Evolutionary conservation across 2,797 vertebrate genomes (phyloP).

Genomic region (Taenioides sp.): DNA sequence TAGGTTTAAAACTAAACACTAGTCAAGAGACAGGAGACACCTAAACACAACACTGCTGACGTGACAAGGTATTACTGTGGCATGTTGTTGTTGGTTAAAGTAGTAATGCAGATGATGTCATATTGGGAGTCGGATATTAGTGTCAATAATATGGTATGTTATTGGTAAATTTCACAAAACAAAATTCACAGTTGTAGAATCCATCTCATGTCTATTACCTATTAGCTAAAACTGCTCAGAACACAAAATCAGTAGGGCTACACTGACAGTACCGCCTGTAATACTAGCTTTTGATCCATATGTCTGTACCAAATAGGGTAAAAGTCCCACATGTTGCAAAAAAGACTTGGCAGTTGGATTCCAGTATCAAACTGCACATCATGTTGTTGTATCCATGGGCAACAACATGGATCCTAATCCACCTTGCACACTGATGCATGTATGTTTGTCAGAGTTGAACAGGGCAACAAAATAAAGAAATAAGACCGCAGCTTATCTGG

Average conservation of each 20-base stretch:
- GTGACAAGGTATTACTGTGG: not conserved
- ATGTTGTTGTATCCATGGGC: too few relatives aligned
- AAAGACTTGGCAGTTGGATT: too few relatives aligned
- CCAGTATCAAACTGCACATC: too few relatives aligned
- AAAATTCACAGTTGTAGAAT: not conserved
- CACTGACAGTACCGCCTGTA: not conserved
- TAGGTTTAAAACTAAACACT: constrained; percentile 8
- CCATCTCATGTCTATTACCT: not conserved
- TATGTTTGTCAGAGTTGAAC: too few relatives aligned
- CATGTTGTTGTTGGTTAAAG: not conserved
- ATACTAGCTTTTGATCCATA: too few relatives aligned
- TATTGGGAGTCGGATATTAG: not conserved
- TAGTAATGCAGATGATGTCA: not conserved
- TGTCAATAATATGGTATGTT: not conserved
- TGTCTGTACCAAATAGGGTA: too few relatives aligned
- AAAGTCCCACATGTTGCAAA: too few relatives aligned
- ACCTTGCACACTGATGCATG: too few relatives aligned
- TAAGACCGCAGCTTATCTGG: too few relatives aligned
- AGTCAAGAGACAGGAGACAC: not conserved
- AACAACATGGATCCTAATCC: too few relatives aligned
- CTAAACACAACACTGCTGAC: constrained; percentile 3
- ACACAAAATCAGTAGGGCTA: not conserved
- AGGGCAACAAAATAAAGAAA: too few relatives aligned
- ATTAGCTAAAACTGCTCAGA: not conserved
- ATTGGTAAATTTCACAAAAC: not conserved